Percentiles rank a stretch among this genome's conserved stretches.
Evolutionary conservation across 2,113 vertebrate genomes (phyloP).

Genomic region (Apteryx mantelli): DNA sequence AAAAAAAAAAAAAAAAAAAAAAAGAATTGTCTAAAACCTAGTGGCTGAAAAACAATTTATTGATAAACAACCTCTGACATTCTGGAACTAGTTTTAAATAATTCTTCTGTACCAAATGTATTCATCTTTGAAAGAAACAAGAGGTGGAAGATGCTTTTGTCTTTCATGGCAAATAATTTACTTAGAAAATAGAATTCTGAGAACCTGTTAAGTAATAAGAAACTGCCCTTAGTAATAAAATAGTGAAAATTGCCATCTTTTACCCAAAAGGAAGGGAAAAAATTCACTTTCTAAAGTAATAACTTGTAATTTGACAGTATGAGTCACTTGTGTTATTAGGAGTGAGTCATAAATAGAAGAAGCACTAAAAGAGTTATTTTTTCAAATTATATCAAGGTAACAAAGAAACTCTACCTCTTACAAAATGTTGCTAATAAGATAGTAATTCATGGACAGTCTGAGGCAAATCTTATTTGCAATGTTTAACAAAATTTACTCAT

Average conservation of each 20-base stretch:
- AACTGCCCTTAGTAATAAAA: slow-evolving; percentile 13
- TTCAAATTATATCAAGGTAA: not conserved
- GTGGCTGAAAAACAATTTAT: not conserved
- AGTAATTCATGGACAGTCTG: not conserved
- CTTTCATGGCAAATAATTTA: not conserved
- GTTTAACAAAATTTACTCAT: not conserved
- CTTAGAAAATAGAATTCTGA: not conserved
- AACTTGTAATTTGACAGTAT: slow-evolving; percentile 48
- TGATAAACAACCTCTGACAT: not conserved
- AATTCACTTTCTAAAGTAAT: slow-evolving; percentile 20
- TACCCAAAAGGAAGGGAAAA: slow-evolving; percentile 11
- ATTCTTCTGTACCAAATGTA: not conserved
- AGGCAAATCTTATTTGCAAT: not conserved
- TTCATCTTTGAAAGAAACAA: not conserved
- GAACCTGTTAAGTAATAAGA: not conserved
- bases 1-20: not conserved
- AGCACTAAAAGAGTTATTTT: slow-evolving; percentile 21
- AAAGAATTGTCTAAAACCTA: not conserved
- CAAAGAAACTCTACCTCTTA: not conserved
- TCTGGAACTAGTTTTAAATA: not conserved
- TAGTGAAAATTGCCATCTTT: slow-evolving; percentile 27
- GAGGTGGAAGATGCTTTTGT: slow-evolving; percentile 37
- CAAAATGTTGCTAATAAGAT: not conserved
- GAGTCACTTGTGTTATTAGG: slow-evolving; percentile 51
- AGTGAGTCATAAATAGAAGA: slow-evolving; percentile 59